Conservation (phyloP, 1,140 invertebrate genomes). For the Euwallacea similis region DNA sequence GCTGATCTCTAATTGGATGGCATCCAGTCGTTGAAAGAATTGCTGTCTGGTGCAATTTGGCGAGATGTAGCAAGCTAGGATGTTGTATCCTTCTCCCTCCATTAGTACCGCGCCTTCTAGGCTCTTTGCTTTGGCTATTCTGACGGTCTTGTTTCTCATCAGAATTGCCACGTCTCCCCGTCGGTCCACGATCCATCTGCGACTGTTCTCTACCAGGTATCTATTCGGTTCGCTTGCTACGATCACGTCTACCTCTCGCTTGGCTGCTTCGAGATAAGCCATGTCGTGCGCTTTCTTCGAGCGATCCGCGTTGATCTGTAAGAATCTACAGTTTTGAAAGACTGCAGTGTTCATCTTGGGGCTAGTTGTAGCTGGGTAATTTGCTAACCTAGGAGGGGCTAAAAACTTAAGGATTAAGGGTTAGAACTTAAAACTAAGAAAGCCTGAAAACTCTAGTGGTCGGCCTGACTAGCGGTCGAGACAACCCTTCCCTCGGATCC, state of each 20-base stretch:
- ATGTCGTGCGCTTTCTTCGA: neutral
- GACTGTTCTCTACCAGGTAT: constrained; percentile 3
- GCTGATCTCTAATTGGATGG: neutral
- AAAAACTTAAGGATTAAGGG: no score
- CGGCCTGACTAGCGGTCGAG: no score
- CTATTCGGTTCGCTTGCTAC: constrained; percentile 25
- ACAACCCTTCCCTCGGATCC: no score
- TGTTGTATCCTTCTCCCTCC: constrained; percentile 2
- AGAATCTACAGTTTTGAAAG: neutral
- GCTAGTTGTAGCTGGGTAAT: no score
- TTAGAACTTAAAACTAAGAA: no score
- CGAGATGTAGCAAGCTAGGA: constrained; percentile 18
- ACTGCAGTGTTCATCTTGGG: no score
- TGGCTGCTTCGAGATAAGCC: constrained; percentile 1
- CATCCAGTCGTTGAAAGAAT: neutral
- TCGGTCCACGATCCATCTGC: constrained; percentile 10
- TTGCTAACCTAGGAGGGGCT: no score
- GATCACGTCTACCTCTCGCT: constrained; percentile 13
- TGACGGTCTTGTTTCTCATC: neutral
- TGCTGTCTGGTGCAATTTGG: neutral
- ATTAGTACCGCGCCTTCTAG: neutral
- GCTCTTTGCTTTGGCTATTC: neutral
- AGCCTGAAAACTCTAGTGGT: no score
- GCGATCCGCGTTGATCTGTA: constrained; percentile 15
- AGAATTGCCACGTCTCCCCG: constrained; percentile 9